A percentile compares a stretch with the other conserved stretches of the same genome.
phyloP scores from a whole-genome alignment of 2,113 vertebrate species.

The Sinocyclocheilus anophthalmus region DNA sequence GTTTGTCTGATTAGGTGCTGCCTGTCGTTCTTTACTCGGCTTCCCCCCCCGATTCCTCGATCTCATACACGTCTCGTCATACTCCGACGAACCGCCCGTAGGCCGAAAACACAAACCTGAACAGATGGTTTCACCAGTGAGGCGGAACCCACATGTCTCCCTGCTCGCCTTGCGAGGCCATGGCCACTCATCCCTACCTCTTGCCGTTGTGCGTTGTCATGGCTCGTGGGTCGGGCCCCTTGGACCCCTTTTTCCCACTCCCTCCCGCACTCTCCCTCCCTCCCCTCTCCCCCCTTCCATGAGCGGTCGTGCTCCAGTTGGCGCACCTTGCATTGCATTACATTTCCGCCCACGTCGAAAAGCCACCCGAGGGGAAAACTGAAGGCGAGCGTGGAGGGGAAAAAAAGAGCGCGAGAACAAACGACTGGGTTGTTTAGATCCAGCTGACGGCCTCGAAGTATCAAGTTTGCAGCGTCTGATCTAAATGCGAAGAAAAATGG shows the following conservation, averaged over 20 bases:
- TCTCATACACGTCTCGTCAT: no score
- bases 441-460: constrained; percentile 48
- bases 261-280: no score
- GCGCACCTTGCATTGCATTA: constrained; percentile 56
- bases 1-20: constrained; percentile 42
- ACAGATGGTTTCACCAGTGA: constrained; percentile 25
- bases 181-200: no score
- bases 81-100: no score
- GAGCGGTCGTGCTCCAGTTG: constrained; percentile 53
- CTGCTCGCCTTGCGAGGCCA: no score
- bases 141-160: no score
- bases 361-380: constrained; percentile 31
- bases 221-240: no score
- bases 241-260: no score
- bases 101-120: constrained; percentile 4
- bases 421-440: constrained; percentile 53
- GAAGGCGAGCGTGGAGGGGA: constrained; percentile 12
- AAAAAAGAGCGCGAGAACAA: constrained; percentile 49
- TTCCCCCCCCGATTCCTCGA: no score
- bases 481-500: constrained; percentile 48
- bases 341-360: constrained; percentile 52
- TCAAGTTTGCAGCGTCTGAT: constrained; percentile 51
- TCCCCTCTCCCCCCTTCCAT: no score
- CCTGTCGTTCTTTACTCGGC: constrained; percentile 18
- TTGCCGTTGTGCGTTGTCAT: no score